These are phyloP conservation scores for Odontophorus gujanensis DNA, from an alignment of 2,113 vertebrate genomes.

Conservation along the genomic window DNA sequence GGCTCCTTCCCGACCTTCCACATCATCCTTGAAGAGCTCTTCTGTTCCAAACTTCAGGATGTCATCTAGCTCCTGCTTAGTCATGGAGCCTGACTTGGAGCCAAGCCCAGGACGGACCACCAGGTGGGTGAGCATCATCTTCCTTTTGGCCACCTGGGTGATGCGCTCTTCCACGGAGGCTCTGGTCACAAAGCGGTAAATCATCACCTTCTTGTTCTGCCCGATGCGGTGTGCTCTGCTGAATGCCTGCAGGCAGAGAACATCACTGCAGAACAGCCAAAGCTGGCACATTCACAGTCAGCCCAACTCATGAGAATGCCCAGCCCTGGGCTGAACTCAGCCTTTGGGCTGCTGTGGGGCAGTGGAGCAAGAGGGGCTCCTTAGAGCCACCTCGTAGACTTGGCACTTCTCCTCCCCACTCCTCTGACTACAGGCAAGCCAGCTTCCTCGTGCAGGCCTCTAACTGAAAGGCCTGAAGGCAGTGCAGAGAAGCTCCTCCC, in stretches of 20 bases:
- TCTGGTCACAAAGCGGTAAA: constrained; percentile 96
- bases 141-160: constrained; percentile 98
- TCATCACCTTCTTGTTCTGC: constrained; percentile 99
- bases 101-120: constrained; percentile 95
- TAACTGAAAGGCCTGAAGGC: background rate
- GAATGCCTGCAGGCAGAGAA: constrained; percentile 84
- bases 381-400: rapidly evolving
- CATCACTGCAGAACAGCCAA: rapidly evolving
- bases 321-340: background rate
- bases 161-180: constrained; percentile 97
- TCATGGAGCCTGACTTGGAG: constrained; percentile 98
- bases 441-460: background rate
- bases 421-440: background rate
- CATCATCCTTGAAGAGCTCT: constrained; percentile 97
- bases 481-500: rapidly evolving
- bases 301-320: background rate
- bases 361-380: background rate
- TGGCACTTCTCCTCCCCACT: background rate
- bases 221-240: constrained; percentile 97
- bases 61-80: constrained; percentile 97
- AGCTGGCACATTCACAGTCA: background rate
- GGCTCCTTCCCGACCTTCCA: constrained; percentile 80
- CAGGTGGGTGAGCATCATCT: constrained; percentile 99
- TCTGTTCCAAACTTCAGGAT: constrained; percentile 98
- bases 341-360: background rate